Base-by-base conservation (phyloP, 2,797 vertebrate genomes). In the Sciurus vulgaris region DNA sequence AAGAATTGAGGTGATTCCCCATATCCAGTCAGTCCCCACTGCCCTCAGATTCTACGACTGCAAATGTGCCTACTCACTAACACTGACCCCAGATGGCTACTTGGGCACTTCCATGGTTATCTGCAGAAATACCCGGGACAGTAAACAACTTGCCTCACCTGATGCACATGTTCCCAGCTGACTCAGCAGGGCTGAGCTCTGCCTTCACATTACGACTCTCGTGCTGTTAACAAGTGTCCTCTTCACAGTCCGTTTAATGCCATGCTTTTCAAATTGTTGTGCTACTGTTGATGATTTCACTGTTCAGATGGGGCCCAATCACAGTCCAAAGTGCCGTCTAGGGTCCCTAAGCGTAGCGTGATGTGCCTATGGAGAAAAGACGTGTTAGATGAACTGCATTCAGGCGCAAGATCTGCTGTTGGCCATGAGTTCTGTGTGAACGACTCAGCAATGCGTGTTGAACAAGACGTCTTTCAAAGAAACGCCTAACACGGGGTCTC, bases 171-270 rank as follows among this genome's bases (percentile, higher is more conserved):
- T 59, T 26, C 56, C 90, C 33, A 14, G 22, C 69, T 17, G 11
- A 69, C 59, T 0, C 0, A 38, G 6, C 0, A 3, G 18, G 59
- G 13, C 11, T 3, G 7, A 38, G 9, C 4, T 33, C 28, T 54
- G 24, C 28, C 35, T 49, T 33, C 18, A 0, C 20, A 0, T 56
- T 28, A 30, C 65, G 2, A 28, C 15, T 17, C 3, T 44, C 28
- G 0, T 0, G 1, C 3, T 9, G n/a, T 41, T 63, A 41, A 51
- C n/a, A 70, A 7, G 72, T 15, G 9, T 79, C 65, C 44, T 87
- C 30, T 22, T 49, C 4, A 0, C 0, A 15, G 61, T 28, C 77
- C 61, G 0, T n/a, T 54, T 51, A 70, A 44, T 90, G 77, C 56
- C 72, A 38, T 0, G 1, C 82, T 56, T 78, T n/a, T 73, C 2